A percentile compares a stretch with the other conserved stretches of the same genome.
Evolutionary conservation across 2,113 vertebrate species (phyloP).

Genomic region (Sturnus vulgaris): DNA sequence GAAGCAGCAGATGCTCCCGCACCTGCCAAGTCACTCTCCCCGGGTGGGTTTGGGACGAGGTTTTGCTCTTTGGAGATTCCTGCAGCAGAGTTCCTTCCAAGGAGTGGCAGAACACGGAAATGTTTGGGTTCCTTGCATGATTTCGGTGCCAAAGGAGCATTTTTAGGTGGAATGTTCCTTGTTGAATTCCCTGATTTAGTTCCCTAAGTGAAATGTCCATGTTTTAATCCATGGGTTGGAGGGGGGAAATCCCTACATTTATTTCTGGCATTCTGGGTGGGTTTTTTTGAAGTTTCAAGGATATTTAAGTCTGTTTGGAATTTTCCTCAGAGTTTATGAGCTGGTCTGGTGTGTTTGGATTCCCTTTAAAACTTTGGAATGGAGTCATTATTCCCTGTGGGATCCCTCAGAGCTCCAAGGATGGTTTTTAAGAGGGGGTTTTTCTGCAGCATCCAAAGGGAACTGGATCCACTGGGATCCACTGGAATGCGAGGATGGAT

Average conservation of each 20-base stretch:
- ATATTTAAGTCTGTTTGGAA: not conserved
- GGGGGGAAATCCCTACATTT: fast-evolving
- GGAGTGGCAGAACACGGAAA: not conserved
- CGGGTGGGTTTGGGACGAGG: not conserved
- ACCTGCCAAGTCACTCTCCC: conserved; percentile 18
- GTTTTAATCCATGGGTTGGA: fast-evolving
- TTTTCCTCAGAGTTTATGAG: not conserved
- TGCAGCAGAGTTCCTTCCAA: not conserved
- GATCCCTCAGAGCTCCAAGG: not conserved
- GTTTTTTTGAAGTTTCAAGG: not conserved
- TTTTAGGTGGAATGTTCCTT: not conserved
- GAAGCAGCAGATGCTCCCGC: not conserved
- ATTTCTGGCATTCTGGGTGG: not conserved
- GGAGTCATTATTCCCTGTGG: not conserved
- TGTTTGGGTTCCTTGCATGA: fast-evolving
- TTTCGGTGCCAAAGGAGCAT: fast-evolving
- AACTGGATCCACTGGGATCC: not conserved
- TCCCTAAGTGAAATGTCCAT: not conserved
- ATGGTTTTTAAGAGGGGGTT: not conserved
- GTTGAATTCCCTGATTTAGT: fast-evolving
- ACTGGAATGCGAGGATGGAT: not conserved
- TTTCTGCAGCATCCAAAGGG: not conserved
- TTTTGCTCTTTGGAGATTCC: not conserved
- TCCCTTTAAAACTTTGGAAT: not conserved
- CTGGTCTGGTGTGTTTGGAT: not conserved